A percentile compares a stretch with the other conserved stretches of the same genome.
Conservation (phyloP, 2,797 vertebrate species). For the Eulemur coronatus region DNA sequence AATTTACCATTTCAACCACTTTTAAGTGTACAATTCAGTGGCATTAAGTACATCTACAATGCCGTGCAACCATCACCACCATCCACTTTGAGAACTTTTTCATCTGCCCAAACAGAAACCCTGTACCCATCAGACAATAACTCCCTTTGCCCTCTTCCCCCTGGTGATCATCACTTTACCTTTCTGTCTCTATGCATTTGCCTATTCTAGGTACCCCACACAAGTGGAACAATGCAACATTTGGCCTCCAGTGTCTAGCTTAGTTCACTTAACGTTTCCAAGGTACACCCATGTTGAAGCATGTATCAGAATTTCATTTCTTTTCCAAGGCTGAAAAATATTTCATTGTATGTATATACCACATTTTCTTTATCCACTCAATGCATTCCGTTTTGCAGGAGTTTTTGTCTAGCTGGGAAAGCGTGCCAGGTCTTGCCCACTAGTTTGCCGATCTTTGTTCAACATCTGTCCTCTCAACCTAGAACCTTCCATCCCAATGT, state of each 20-base stretch:
- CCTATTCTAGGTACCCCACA: background rate
- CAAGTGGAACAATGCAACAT: background rate
- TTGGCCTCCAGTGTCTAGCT: background rate
- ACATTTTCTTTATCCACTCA: background rate
- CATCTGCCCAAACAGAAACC: background rate
- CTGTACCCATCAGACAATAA: background rate
- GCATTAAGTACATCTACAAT: background rate
- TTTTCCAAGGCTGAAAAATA: background rate
- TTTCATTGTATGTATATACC: background rate
- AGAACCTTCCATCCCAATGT: background rate
- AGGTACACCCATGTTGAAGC: background rate
- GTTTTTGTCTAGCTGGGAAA: background rate
- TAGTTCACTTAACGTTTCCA: background rate
- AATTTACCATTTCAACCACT: background rate
- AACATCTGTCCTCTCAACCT: background rate
- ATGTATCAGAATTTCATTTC: background rate
- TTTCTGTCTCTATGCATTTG: background rate
- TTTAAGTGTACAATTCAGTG: background rate
- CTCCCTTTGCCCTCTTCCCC: too few relatives aligned
- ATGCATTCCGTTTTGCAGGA: background rate
- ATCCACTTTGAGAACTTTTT: background rate
- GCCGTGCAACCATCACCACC: background rate
- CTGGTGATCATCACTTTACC: background rate
- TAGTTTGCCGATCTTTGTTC: background rate
- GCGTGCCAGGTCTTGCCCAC: background rate